A percentile compares a stretch with the other conserved stretches of the same genome.
Evolutionary conservation across 2,888 invertebrate species (phyloP).

Genomic region (Troides helena): DNA sequence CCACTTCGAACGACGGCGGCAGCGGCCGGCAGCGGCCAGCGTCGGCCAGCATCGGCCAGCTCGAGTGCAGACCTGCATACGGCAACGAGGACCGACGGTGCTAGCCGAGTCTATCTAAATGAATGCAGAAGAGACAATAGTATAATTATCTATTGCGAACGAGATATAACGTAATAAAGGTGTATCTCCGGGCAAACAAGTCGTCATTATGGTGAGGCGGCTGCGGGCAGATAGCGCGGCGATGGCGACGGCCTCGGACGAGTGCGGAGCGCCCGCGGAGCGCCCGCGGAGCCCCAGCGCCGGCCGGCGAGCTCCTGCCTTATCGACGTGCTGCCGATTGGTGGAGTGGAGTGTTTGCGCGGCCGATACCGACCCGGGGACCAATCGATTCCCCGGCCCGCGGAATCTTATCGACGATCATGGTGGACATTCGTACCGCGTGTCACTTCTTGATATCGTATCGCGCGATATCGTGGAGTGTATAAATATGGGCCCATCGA

Average conservation of each 20-base stretch:
- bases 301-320: conserved; percentile 41
- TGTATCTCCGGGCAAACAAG: conserved; percentile 71
- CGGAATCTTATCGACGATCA: conserved; percentile 73
- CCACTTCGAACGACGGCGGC: too few relatives aligned
- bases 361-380: conserved; percentile 62
- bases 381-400: conserved; percentile 73
- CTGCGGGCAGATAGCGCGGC: conserved; percentile 58
- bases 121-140: conserved; percentile 42
- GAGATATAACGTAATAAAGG: conserved; percentile 70
- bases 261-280: conserved; percentile 34
- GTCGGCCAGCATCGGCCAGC: too few relatives aligned
- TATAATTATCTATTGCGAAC: conserved; percentile 56
- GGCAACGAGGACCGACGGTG: too few relatives aligned
- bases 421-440: conserved; percentile 74
- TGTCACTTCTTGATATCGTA: conserved; percentile 73
- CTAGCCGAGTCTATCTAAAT: too few relatives aligned
- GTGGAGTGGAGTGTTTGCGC: conserved; percentile 75
- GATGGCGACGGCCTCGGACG: conserved; percentile 48
- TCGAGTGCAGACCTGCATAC: too few relatives aligned
- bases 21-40: too few relatives aligned
- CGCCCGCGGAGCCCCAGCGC: conserved; percentile 35
- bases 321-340: conserved; percentile 70
- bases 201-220: conserved; percentile 56
- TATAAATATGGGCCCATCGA: conserved; percentile 80
- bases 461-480: conserved; percentile 77